Base-by-base conservation (phyloP, 2,113 vertebrate species). In the Tauraco erythrolophus region DNA sequence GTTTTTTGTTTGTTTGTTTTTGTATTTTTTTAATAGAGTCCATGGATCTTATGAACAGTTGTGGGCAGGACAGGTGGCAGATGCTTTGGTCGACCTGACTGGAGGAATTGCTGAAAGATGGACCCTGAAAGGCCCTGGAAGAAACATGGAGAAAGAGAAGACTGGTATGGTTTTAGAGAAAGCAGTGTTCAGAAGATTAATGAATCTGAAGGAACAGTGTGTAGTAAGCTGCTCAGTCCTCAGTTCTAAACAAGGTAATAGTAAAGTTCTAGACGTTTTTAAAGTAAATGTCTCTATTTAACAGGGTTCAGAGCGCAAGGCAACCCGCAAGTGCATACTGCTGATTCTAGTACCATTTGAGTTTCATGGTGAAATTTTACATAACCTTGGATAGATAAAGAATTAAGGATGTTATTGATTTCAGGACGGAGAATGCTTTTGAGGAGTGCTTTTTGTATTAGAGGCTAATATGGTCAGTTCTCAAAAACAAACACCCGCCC, bases 11-110 rank as follows among this genome's bases (percentile, higher is more conserved):
- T 39, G 30, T 11, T 5, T 3, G 28, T 12, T 10, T 46, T n/a
- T n/a, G n/a, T n/a, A n/a, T n/a, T n/a, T 64, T 50, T 88, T 65
- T 23, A 23, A 19, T 28, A 99, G 99, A 97, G 97, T 99, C 39
- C 97, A 98, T 24, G 99, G 99, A 35, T 99, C 99, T 74, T 99
- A 99, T 3, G 99, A 99, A 70, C 98, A 89, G 13, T 92, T 99
- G 57, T 99, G 99, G 99, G 99, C 99, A 7, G 99, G 99, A 25
- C 99, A 99, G 95, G 99, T 99, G 84, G 99, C 99, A 2, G 99
- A 99, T 66, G 99, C 99, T 62, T 93, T 99, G 65, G 99, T 99
- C 89, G 99, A 99, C 95, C 93, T 99, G 81, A 99, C 99, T 1
- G 99, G 99, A 10, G 98, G 99, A 60, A 96, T 99, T 46, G 99